phyloP scores from a whole-genome alignment of 2,888 invertebrate species.

The Lapara coniferarum region DNA sequence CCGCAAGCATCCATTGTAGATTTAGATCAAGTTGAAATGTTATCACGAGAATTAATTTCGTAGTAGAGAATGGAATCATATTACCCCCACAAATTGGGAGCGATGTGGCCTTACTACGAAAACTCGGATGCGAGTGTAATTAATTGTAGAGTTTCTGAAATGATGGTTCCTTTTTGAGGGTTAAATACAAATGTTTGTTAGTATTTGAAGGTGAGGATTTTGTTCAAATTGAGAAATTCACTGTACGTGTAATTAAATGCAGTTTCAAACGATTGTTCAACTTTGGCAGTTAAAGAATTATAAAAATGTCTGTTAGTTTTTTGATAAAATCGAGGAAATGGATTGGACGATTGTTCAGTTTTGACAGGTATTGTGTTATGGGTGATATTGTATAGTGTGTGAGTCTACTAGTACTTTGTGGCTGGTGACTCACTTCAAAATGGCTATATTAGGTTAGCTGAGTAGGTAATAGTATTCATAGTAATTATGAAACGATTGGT shows the following conservation, averaged over 20 bases:
- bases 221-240: neutral
- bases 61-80: conserved; percentile 51
- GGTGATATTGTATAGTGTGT: no score
- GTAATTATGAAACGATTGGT: no score
- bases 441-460: no score
- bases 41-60: conserved; percentile 56
- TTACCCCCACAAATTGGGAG: conserved; percentile 53
- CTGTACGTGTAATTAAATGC: neutral
- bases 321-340: no score
- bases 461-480: no score
- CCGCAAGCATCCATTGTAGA: conserved; percentile 41
- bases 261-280: no score
- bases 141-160: neutral
- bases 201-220: neutral
- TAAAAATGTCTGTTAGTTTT: no score
- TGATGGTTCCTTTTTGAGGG: neutral
- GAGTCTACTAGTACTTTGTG: no score
- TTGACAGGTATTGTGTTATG: no score
- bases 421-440: no score
- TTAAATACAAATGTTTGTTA: neutral
- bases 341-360: no score
- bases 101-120: conserved; percentile 39
- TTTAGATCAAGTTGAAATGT: conserved; percentile 49
- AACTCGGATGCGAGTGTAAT: conserved; percentile 19
- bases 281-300: no score